Percentiles rank a stretch among this genome's conserved stretches.
phyloP scores from a whole-genome alignment of 2,113 vertebrate species.

The Pampusana beccarii region DNA sequence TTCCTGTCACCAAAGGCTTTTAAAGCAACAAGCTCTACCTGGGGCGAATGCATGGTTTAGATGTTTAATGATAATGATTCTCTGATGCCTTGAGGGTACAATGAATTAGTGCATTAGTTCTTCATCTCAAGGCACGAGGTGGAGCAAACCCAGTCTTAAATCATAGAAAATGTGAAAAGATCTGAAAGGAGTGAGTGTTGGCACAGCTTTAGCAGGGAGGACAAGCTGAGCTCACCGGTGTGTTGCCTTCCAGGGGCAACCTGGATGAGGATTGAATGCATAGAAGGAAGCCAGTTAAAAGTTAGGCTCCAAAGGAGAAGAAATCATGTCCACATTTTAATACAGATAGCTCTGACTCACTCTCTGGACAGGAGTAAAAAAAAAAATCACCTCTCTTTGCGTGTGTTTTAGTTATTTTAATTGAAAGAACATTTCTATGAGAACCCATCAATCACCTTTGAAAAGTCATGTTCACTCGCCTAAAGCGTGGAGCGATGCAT shows the following conservation, averaged over 20 bases:
- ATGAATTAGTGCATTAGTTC: neutral
- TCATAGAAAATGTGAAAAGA: neutral
- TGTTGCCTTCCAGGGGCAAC: neutral
- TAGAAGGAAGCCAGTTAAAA: neutral
- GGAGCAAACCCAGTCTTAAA: neutral
- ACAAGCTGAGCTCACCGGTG: neutral
- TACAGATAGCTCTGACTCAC: neutral
- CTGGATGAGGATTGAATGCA: neutral
- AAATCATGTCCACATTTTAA: neutral
- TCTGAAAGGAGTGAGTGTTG: neutral
- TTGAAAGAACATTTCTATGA: neutral
- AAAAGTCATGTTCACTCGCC: neutral
- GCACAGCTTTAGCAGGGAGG: neutral
- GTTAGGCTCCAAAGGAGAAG: neutral
- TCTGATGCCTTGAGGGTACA: neutral
- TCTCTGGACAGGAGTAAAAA: neutral
- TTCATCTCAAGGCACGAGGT: neutral
- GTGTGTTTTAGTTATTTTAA: neutral
- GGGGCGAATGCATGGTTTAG: neutral
- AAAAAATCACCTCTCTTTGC: neutral
- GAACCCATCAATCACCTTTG: slow-evolving; percentile 7
- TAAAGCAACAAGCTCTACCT: neutral
- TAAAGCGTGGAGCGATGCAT: neutral
- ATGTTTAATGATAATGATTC: neutral
- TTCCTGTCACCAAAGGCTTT: neutral